Evolutionary conservation across 2,888 invertebrate genomes (phyloP), one percentile per base, ranked within the genome.

Genomic region (Sinotaia quadrata): DNA sequence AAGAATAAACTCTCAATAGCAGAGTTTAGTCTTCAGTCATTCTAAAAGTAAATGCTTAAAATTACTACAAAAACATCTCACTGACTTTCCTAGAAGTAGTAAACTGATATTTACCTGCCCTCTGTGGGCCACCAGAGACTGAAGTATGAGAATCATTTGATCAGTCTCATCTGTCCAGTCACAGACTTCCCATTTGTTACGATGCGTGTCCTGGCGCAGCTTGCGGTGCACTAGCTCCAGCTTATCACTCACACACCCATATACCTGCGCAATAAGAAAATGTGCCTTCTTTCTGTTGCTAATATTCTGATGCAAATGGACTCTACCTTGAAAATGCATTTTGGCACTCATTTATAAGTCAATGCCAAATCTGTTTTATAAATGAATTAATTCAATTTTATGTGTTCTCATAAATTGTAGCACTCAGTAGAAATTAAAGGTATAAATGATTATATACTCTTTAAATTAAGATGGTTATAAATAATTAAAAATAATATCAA

Each of bases 151-250:
- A 29, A 89, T 78, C 87, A 88, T 85, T 74, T 87, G 84, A 75
- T 89, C 89, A n/a, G 85, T 81, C 72, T 88, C 88, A 60, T 87
- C 87, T 4, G 89, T 88, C 89, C 89, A 89, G 71, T 88, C 87
- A 58, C 84, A 85, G 24, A 81, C 76, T 5, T 80, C 77, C 87
- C 87, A 88, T 49, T 85, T 83, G 15, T 79, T 65, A 7, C 88
- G 79, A 67, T 87, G 87, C 47, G 81, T 75, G 60, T 85, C 85
- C 5, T 79, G 74, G 10, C 83, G 74, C 63, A 84, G 77, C 59
- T 83, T 82, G 62, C 84, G 82, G 68, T 84, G 85, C 15, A 83
- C 81, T 49, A 83, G 69, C 68, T 84, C 83, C 36, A 84, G 69
- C 37, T 76, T 76, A 24, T 75, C 74, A 66, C 75, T 65, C 7